These are phyloP conservation scores for Papilio xuthus DNA, from an alignment of 1,140 invertebrate species.

Conservation along the genomic window DNA sequence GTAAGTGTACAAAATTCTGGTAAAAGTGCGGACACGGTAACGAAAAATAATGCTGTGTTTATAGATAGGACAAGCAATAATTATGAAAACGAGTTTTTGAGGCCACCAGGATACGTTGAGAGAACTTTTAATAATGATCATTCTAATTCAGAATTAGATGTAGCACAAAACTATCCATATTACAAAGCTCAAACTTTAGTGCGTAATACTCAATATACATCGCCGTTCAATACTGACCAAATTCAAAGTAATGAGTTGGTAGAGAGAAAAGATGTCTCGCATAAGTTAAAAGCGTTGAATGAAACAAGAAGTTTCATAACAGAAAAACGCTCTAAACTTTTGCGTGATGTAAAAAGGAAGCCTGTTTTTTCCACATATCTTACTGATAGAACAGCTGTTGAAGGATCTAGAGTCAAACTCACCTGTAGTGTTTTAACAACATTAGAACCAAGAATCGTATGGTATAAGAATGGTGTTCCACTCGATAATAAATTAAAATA, in stretches of 20 bases:
- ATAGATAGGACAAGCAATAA: slow-evolving; percentile 60
- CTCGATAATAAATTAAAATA: slow-evolving; percentile 82
- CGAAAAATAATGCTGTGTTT: slow-evolving; percentile 52
- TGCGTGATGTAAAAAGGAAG: slow-evolving; percentile 83
- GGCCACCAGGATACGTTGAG: slow-evolving; percentile 62
- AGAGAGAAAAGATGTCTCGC: slow-evolving; percentile 51
- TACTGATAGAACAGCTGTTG: slow-evolving; percentile 88
- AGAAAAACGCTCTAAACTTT: slow-evolving; percentile 61
- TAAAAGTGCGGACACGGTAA: neutral
- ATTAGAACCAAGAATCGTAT: slow-evolving; percentile 90
- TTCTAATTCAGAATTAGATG: slow-evolving; percentile 44
- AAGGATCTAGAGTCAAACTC: slow-evolving; percentile 88
- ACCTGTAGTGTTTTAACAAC: slow-evolving; percentile 92
- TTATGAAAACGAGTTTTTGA: slow-evolving; percentile 59
- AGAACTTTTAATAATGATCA: slow-evolving; percentile 51
- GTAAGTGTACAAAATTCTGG: slow-evolving; percentile 8
- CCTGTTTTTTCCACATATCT: slow-evolving; percentile 92
- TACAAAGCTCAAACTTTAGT: slow-evolving; percentile 66
- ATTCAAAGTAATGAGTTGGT: slow-evolving; percentile 43
- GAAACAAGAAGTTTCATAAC: slow-evolving; percentile 57
- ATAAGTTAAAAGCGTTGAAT: slow-evolving; percentile 59
- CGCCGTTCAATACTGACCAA: slow-evolving; percentile 41
- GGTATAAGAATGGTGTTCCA: slow-evolving; percentile 90
- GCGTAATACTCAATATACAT: slow-evolving; percentile 58
- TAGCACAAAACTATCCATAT: slow-evolving; percentile 47